Conservation (phyloP, 2,888 invertebrate species). For the Cryptophagus acutangulus region DNA sequence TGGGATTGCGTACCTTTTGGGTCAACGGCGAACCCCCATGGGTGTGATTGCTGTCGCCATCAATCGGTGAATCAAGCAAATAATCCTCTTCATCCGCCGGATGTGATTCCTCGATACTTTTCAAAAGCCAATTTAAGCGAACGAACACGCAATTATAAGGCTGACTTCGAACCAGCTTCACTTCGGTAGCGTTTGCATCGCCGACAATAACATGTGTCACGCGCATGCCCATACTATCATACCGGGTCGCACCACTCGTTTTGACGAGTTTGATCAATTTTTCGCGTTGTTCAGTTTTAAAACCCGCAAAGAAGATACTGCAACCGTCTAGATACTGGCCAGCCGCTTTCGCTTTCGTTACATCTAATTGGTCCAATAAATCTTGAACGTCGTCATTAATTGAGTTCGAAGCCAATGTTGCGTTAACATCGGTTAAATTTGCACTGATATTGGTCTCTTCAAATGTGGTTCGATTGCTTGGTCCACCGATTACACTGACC, state of each 20-base stretch:
- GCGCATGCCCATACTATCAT: constrained; percentile 68
- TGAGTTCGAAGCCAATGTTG: neutral
- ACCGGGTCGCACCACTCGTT: constrained; percentile 77
- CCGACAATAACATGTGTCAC: constrained; percentile 78
- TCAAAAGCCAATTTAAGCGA: constrained; percentile 68
- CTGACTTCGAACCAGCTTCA: constrained; percentile 40
- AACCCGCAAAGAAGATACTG: constrained; percentile 69
- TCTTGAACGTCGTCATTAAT: neutral
- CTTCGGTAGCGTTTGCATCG: constrained; percentile 51
- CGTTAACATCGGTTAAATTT: no score
- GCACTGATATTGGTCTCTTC: constrained; percentile 21
- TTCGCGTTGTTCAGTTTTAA: constrained; percentile 57
- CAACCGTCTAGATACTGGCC: constrained; percentile 87
- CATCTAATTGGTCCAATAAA: constrained; percentile 52
- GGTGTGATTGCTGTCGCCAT: no score
- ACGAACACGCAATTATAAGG: constrained; percentile 52
- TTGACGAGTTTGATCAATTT: constrained; percentile 67
- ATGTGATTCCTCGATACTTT: constrained; percentile 61
- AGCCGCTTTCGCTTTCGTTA: constrained; percentile 63
- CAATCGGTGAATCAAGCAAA: constrained; percentile 24
- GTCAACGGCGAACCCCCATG: neutral
- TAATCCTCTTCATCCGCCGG: constrained; percentile 55
- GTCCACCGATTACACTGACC: constrained; percentile 43
- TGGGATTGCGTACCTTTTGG: neutral
- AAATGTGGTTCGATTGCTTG: constrained; percentile 12